Percentiles rank a stretch among this genome's conserved stretches.
phyloP scores from a whole-genome alignment of 2,113 vertebrate genomes.

The Drymodes brunneopygia region DNA sequence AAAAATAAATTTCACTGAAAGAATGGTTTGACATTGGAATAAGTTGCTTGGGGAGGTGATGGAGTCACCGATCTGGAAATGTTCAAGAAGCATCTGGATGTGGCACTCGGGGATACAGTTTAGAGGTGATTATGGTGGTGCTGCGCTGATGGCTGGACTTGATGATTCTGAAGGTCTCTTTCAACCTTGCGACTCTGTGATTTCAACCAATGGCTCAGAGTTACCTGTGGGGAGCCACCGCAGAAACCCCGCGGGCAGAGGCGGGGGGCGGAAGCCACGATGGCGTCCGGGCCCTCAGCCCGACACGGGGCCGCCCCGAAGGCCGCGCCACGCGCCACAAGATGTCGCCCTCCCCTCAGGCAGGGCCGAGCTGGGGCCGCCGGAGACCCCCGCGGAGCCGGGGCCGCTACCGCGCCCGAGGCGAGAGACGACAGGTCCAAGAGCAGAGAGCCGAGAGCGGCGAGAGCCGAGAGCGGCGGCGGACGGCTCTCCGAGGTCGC shows the following conservation, averaged over 20 bases:
- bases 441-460: too few species aligned
- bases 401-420: neutral
- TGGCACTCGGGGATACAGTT: neutral
- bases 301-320: neutral
- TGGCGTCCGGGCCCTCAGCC: too few species aligned
- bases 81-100: fast-evolving
- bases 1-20: neutral
- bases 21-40: neutral
- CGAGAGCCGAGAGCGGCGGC: too few species aligned
- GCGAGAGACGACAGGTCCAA: too few species aligned
- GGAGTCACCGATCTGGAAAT: fast-evolving
- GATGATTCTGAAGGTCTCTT: neutral
- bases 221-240: neutral
- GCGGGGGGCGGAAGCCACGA: fast-evolving
- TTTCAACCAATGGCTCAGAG: neutral
- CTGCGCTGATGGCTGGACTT: neutral
- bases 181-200: neutral
- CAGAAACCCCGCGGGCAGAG: fast-evolving
- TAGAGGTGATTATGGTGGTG: neutral
- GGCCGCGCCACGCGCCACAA: conserved; percentile 12
- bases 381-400: neutral
- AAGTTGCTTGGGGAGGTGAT: neutral
- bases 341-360: conserved; percentile 65
- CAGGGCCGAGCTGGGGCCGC: neutral
- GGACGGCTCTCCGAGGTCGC: neutral